Evolutionary conservation across 2,113 vertebrate genomes (phyloP).

Genomic region (Tenrec ecaudatus): DNA sequence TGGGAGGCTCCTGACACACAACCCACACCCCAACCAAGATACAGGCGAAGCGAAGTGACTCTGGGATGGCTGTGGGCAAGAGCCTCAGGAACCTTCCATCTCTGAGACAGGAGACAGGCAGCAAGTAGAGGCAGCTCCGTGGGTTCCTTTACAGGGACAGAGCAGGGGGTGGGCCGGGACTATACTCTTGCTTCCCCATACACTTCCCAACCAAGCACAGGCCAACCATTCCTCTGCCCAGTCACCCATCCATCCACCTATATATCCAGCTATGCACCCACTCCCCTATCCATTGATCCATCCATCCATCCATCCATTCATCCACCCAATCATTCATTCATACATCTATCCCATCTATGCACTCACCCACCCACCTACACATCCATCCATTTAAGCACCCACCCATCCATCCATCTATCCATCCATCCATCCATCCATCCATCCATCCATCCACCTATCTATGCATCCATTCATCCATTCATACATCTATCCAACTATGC

Average conservation of each 20-base stretch:
- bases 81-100: not conserved
- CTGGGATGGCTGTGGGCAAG: not conserved
- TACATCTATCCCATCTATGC: not conserved
- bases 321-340: not conserved
- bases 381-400: too few species aligned
- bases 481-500: too few species aligned
- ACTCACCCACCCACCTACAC: too few species aligned
- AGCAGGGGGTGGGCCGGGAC: rapidly evolving
- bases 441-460: too few species aligned
- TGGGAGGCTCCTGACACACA: not conserved
- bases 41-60: rapidly evolving
- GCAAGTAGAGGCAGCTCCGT: rapidly evolving
- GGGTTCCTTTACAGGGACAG: not conserved
- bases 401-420: too few species aligned
- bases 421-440: too few species aligned
- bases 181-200: rapidly evolving
- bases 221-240: rapidly evolving
- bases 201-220: rapidly evolving
- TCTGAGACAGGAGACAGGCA: not conserved
- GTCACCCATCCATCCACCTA: not conserved
- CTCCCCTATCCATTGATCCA: not conserved
- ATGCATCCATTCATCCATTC: too few species aligned
- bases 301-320: not conserved
- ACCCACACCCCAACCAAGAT: not conserved
- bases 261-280: not conserved